phyloP scores from a whole-genome alignment of 2,113 vertebrate species.

The Paradisaea rubra region DNA sequence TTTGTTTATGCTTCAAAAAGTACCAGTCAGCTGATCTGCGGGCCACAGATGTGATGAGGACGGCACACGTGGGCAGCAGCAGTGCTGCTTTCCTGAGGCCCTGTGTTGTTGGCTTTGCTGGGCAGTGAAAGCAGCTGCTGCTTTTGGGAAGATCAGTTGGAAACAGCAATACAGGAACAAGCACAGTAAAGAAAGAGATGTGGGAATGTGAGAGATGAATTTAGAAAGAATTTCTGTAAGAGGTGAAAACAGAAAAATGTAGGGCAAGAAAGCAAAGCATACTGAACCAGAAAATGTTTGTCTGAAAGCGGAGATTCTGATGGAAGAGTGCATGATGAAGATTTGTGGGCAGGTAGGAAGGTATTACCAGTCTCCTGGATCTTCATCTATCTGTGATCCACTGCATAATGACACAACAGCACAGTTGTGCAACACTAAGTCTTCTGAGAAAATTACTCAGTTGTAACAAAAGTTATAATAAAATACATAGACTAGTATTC shows the following conservation, averaged over 20 bases:
- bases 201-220: neutral
- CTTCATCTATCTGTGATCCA: neutral
- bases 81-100: neutral
- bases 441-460: neutral
- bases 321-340: neutral
- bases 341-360: neutral
- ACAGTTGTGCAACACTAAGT: neutral
- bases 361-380: neutral
- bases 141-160: neutral
- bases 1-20: neutral
- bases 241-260: neutral
- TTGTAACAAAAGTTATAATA: neutral
- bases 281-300: neutral
- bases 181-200: neutral
- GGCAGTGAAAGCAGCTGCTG: neutral
- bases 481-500: neutral
- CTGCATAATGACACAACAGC: neutral
- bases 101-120: neutral
- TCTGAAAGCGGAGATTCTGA: neutral
- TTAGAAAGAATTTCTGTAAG: neutral
- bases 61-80: neutral
- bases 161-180: neutral
- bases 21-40: neutral
- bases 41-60: neutral
- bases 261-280: neutral